Conservation (phyloP, 1,140 invertebrate species). For the Macrobrachium nipponense region DNA sequence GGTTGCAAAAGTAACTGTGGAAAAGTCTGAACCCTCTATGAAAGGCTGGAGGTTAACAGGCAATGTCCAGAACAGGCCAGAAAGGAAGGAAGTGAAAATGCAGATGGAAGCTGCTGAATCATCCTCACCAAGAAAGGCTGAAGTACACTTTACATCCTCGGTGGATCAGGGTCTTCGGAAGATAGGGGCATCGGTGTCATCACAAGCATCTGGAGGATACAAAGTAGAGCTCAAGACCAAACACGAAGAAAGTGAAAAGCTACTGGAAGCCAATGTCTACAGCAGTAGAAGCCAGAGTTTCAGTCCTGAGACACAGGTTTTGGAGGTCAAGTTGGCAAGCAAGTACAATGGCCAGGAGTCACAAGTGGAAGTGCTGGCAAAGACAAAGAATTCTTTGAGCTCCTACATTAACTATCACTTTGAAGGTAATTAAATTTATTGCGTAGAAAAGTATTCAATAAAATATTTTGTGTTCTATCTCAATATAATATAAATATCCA, state of each 20-base stretch:
- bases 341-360: no score
- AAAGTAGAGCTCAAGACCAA: background rate
- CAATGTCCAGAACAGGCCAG: background rate
- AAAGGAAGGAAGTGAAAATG: background rate
- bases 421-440: no score
- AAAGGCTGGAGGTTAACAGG: slow-evolving; percentile 9
- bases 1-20: slow-evolving; percentile 11
- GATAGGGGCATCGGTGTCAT: background rate
- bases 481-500: no score
- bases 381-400: no score
- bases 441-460: no score
- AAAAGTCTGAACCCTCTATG: slow-evolving; percentile 39
- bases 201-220: background rate
- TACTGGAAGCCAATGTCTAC: background rate
- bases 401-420: no score
- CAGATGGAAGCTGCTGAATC: background rate
- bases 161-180: background rate
- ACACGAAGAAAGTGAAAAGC: background rate
- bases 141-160: background rate
- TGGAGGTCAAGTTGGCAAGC: background rate
- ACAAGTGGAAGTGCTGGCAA: no score
- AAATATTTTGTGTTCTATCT: no score
- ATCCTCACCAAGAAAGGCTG: slow-evolving; percentile 16
- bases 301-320: background rate
- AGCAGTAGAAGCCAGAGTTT: background rate